Conservation (phyloP, 2,113 vertebrate species). For the Labeo rohita region DNA sequence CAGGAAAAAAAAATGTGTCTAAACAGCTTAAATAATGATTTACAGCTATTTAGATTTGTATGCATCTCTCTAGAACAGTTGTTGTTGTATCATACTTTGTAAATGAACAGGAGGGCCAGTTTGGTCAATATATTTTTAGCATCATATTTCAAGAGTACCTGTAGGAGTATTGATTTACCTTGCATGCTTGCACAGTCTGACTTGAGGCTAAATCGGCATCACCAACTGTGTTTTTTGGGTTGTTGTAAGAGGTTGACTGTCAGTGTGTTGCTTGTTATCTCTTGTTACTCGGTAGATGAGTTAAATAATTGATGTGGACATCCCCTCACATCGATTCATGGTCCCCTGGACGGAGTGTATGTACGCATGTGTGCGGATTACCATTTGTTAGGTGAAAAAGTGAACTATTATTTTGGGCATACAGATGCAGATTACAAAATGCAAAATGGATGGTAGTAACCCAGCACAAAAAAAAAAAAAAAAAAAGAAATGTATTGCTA, state of each 20-base stretch:
- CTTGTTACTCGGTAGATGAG: conserved; percentile 63
- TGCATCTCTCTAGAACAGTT: background rate
- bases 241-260: conserved; percentile 60
- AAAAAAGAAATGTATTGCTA: background rate
- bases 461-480: background rate
- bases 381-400: background rate
- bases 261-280: conserved; percentile 68
- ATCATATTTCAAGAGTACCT: background rate
- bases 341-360: conserved; percentile 33
- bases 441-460: background rate
- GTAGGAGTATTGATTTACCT: background rate
- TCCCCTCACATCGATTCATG: conserved; percentile 63
- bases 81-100: background rate
- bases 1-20: background rate
- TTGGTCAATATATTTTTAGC: background rate
- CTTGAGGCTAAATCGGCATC: background rate
- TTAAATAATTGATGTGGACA: conserved; percentile 71
- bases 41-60: background rate
- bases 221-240: conserved; percentile 53
- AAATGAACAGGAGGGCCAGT: background rate
- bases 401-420: background rate
- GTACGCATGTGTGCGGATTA: conserved; percentile 25
- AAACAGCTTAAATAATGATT: background rate
- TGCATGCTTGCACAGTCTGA: too few relatives aligned
- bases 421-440: background rate